Evolutionary conservation across 92 coral and sea anemone species (phyloP), one percentile per base, ranked within the genome.

Genomic region (Pocillopora meandrina): DNA sequence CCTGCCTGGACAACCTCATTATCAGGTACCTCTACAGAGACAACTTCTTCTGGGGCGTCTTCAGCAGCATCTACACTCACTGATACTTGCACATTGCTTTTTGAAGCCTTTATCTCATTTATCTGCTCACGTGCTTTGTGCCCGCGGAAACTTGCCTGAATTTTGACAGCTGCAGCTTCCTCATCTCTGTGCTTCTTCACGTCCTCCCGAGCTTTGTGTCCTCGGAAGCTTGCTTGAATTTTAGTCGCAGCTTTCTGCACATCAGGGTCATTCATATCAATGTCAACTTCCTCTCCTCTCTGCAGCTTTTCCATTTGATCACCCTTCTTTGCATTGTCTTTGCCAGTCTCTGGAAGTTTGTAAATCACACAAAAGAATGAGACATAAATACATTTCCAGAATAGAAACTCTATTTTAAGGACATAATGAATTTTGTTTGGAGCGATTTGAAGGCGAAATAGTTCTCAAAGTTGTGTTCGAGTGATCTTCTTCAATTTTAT

Each of bases 211-310:
- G 93, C 87, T 66, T 92, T 90, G 77, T 90, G 93, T 14, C 98
- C 99, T 14, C 98, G 92, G 90, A 91, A 96, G 68, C 95, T 90
- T n/a, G 99, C 98, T 80, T 96, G 98, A 80, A 94, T 96, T 76
- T 95, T 90, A 36, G 91, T 85, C 2, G 98, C 99, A 9, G 99
- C 97, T 74, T 84, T 89, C 69, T 89, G 93, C 16, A 90, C 95
- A 71, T 90, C 93, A 7, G 95, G 93, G 69, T 96, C 98, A 73
- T 79, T 66, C 59, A 87, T 74, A 76, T 96, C 98, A 36, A 94
- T 82, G 72, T 94, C 99, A 42, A 91, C 90, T 19, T 92, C 91
- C 86, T 92, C 98, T 56, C 97, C 98, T 91, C 91, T 85, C 82
- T 79, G 87, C 35, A 94, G 75, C 68, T 77, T 90, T 87, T 96